phyloP scores from a whole-genome alignment of 2,888 invertebrate genomes.

The Polyommatus icarus region DNA sequence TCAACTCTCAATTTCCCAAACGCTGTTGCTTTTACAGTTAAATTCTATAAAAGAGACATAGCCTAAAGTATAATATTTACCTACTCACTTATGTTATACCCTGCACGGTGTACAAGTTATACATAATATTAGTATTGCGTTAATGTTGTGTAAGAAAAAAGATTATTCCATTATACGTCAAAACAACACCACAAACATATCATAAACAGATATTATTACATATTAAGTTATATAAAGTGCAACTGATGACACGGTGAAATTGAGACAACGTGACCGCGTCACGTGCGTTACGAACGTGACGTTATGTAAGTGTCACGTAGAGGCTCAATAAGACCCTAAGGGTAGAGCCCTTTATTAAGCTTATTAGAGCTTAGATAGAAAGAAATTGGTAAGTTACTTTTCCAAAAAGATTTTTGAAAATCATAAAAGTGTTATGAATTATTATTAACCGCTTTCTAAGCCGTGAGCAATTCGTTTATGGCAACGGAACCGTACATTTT shows the following conservation, averaged over 20 bases:
- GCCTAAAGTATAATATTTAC: no score
- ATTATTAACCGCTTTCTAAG: no score
- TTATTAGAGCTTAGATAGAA: background rate
- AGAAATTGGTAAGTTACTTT: background rate
- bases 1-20: no score
- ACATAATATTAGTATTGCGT: no score
- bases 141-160: background rate
- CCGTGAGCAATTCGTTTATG: no score
- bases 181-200: background rate
- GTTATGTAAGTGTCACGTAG: background rate
- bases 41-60: no score
- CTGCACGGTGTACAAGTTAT: no score
- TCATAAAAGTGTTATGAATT: no score
- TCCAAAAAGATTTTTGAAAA: no score
- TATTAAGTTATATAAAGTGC: constrained; percentile 11
- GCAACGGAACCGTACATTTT: no score
- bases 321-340: background rate
- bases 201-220: background rate
- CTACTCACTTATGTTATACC: no score
- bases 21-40: no score
- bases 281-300: background rate
- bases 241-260: constrained; percentile 6
- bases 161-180: background rate
- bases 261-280: constrained; percentile 7
- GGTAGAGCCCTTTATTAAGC: background rate